phyloP scores from a whole-genome alignment of 2,888 invertebrate species.

The Desoria tigrina region DNA sequence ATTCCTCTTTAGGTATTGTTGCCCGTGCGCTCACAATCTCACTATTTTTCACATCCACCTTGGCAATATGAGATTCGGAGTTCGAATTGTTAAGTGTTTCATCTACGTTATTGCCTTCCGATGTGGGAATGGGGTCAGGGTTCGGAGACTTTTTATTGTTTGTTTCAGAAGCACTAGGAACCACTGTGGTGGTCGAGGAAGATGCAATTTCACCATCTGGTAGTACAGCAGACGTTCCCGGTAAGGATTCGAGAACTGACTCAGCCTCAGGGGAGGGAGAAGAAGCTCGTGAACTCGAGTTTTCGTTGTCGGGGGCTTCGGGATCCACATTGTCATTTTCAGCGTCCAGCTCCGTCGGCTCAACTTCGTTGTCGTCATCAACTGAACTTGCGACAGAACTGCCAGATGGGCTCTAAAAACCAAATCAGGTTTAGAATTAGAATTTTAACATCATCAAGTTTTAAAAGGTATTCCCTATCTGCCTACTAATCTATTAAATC shows the following conservation, averaged over 20 bases:
- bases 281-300: conserved; percentile 53
- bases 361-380: conserved; percentile 63
- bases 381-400: conserved; percentile 82
- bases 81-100: conserved; percentile 4
- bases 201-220: conserved; percentile 9
- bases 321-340: conserved; percentile 51
- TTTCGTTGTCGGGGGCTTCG: conserved; percentile 48
- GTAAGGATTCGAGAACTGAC: conserved; percentile 33
- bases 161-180: conserved; percentile 22
- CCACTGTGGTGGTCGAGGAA: conserved; percentile 2
- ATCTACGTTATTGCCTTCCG: conserved; percentile 2
- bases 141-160: conserved; percentile 16
- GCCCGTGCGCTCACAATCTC: conserved; percentile 6
- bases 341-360: conserved; percentile 39
- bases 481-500: too few species aligned
- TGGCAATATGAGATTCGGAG: conserved; percentile 18
- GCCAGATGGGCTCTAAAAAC: conserved; percentile 70
- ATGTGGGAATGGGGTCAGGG: not conserved
- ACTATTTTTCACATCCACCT: conserved; percentile 14
- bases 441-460: too few species aligned
- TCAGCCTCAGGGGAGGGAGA: conserved; percentile 50
- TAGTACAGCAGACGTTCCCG: conserved; percentile 18
- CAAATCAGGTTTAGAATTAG: too few species aligned
- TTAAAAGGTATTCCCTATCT: too few species aligned
- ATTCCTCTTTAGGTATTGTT: conserved; percentile 6